Evolutionary conservation across 2,888 invertebrate genomes (phyloP).

Genomic region (Mechanitis mazaeus): DNA sequence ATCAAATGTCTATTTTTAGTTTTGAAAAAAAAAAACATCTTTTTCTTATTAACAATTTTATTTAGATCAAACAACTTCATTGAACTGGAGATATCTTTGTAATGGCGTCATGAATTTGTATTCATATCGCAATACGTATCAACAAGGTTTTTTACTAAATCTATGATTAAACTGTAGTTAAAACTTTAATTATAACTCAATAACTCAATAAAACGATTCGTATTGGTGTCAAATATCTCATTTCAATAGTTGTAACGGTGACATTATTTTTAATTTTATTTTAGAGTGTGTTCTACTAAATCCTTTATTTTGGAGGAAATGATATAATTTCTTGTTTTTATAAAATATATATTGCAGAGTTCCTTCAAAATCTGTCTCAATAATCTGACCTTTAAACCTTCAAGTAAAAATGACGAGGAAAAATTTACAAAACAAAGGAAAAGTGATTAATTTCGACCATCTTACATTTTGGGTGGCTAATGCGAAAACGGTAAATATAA

Average conservation of each 20-base stretch:
- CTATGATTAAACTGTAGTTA: neutral
- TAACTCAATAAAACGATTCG: slow-evolving; percentile 5
- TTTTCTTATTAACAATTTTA: no score
- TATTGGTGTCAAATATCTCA: slow-evolving; percentile 2
- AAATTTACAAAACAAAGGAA: slow-evolving; percentile 36
- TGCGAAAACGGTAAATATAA: slow-evolving; percentile 56
- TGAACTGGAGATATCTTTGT: neutral
- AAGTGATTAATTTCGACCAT: slow-evolving; percentile 61
- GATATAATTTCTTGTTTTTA: no score
- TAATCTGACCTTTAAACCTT: slow-evolving; percentile 18
- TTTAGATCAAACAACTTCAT: no score
- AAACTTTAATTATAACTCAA: slow-evolving; percentile 3
- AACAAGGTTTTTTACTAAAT: slow-evolving; percentile 8
- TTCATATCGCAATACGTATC: slow-evolving; percentile 8
- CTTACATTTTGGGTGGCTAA: slow-evolving; percentile 67
- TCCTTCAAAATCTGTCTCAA: neutral
- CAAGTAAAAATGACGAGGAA: slow-evolving; percentile 50
- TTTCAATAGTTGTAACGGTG: neutral
- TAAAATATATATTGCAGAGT: neutral
- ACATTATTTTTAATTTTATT: no score
- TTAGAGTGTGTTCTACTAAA: no score
- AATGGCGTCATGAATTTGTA: slow-evolving; percentile 14
- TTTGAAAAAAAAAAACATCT: no score
- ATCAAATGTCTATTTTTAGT: no score
- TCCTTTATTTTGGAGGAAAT: no score